Base-by-base conservation (phyloP, 2,797 vertebrate species). In the Bradypus variegatus region DNA sequence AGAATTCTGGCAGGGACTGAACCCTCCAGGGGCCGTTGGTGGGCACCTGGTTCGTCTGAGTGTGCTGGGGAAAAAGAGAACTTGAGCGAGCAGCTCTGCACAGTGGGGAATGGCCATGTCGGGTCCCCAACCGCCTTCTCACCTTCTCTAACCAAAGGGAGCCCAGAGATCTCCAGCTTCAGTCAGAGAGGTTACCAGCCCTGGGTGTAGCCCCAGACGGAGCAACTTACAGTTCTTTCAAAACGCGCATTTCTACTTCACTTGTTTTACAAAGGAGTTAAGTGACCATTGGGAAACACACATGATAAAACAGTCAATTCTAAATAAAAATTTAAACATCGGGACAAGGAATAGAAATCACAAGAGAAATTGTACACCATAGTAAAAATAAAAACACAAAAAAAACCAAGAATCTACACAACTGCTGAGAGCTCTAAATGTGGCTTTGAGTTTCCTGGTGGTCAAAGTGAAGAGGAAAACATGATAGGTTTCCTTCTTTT, bases 1-100 rank as follows among this genome's bases (percentile, higher is more conserved):
- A 21, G 21, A 76, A 48, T 41, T 55, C n/a, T 21, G 3, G 13
- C 25, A 33, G 73, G 62, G 36, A 29, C 19, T 38, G 85, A 29
- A 48, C 6, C 75, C 25, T 36, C 62, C 62, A 6, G 53, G 41
- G 21, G 25, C 33, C 62, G 21, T n/a, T 12, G 2, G 11, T 1
- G 5, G 76, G n/a, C 41, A 31, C 10, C 38, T 16, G 6, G 36
- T 38, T 0, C 0, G 38, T 5, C 25, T 4, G 11, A 9, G n/a
- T 6, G 2, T 6, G 3, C 4, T 13, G 33, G 29, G 41, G 58
- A 31, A 67, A 15, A 25, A 9, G 33, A 64, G 13, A 14, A 13
- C 45, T 25, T 6, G 19, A 27, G 55, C 1, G 2, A 27, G 55
- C 60, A 38, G 79, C 60, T 65, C 9, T 23, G 80, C 45, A 19